Evolutionary conservation across 2,888 invertebrate species (phyloP).

Genomic region (Melanotus villosus): DNA sequence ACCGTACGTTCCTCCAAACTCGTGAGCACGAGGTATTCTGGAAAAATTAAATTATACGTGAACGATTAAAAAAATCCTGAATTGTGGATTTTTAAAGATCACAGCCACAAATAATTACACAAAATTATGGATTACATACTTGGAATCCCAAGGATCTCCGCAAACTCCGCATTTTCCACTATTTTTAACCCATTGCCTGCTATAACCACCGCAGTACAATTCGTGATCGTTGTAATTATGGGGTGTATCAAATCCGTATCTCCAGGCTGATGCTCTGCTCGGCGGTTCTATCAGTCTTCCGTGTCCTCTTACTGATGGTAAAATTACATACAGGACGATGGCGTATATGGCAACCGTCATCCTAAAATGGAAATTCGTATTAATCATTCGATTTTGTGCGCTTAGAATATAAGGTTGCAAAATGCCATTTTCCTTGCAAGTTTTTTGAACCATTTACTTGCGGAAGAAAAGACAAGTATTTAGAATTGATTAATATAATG

Average conservation of each 20-base stretch:
- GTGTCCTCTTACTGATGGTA: constrained; percentile 72
- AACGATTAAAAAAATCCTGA: no score
- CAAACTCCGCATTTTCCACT: constrained; percentile 90
- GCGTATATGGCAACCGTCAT: constrained; percentile 29
- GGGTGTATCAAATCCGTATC: constrained; percentile 89
- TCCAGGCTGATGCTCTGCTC: constrained; percentile 89
- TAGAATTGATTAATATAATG: no score
- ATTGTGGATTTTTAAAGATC: no score
- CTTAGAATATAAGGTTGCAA: no score
- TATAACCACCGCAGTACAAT: constrained; percentile 88
- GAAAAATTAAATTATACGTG: constrained; percentile 23
- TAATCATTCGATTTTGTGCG: no score
- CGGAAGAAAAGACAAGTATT: no score
- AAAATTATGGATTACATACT: no score
- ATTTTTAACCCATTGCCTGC: constrained; percentile 86
- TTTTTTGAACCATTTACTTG: no score
- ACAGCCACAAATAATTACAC: no score
- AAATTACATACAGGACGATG: constrained; percentile 28
- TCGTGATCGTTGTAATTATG: constrained; percentile 93
- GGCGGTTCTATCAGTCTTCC: constrained; percentile 89
- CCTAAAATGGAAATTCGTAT: constrained; percentile 21
- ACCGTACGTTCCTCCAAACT: constrained; percentile 87
- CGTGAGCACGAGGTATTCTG: constrained; percentile 80
- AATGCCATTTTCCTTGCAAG: no score
- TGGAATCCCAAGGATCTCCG: constrained; percentile 86